A percentile compares a stretch with the other conserved stretches of the same genome.
These are phyloP conservation scores for Pangasianodon hypophthalmus DNA, from an alignment of 2,113 vertebrate species.

Conservation along the genomic window DNA sequence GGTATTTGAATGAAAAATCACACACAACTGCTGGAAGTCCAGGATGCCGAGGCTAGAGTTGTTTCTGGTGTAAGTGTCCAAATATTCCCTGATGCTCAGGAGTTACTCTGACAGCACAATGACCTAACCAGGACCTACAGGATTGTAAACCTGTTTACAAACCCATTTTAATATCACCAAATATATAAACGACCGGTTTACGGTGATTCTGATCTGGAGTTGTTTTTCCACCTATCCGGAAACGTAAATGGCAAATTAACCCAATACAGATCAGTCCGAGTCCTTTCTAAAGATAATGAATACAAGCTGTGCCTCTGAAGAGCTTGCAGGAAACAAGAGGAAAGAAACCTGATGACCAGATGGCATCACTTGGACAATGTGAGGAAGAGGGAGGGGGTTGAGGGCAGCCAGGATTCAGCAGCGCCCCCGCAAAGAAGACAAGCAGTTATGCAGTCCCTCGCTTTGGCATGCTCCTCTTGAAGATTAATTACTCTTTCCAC, in stretches of 20 bases:
- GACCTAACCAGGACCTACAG: not conserved
- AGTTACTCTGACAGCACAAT: not conserved
- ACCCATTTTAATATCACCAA: slow-evolving; percentile 1
- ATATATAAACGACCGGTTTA: slow-evolving; percentile 25
- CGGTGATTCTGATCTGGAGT: slow-evolving; percentile 15
- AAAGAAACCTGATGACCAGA: slow-evolving; percentile 42
- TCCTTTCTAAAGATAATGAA: slow-evolving; percentile 35
- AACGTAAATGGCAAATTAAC: slow-evolving; percentile 42
- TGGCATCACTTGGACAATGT: slow-evolving; percentile 45
- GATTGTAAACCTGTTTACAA: slow-evolving; percentile 9
- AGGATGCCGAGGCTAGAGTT: not conserved
- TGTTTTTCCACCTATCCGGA: slow-evolving; percentile 47
- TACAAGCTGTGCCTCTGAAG: slow-evolving; percentile 34
- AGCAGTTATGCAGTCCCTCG: slow-evolving; percentile 52
- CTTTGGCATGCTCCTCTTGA: slow-evolving; percentile 49
- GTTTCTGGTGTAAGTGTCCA: not conserved
- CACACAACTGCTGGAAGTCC: not conserved
- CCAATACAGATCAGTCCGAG: slow-evolving; percentile 27
- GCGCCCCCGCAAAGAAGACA: slow-evolving; percentile 47
- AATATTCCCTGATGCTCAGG: not conserved
- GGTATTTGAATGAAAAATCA: not conserved
- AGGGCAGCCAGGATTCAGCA: slow-evolving; percentile 42
- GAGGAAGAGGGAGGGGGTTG: not conserved
- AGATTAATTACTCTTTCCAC: slow-evolving; percentile 59
- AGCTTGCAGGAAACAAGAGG: slow-evolving; percentile 14